phyloP scores from a whole-genome alignment of 30 jellyfish, hydroid and myxozoan genomes.

The Nemopilema nomurai region DNA sequence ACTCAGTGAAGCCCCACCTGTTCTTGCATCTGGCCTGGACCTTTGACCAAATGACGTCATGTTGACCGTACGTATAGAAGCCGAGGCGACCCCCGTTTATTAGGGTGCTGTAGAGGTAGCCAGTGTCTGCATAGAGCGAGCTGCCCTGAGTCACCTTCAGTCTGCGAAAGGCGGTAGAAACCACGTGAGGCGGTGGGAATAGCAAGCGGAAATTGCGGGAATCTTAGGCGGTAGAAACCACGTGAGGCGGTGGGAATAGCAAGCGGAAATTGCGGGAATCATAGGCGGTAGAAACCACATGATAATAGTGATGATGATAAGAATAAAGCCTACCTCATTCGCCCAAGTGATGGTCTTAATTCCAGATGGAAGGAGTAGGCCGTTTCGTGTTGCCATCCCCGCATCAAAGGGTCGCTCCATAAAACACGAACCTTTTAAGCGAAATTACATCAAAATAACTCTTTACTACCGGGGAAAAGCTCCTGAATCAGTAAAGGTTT shows the following conservation, averaged over 20 bases:
- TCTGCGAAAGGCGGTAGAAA: constrained; percentile 14
- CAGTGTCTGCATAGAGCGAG: constrained; percentile 77
- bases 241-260: no score
- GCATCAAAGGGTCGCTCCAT: constrained; percentile 92
- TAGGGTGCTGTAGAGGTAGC: constrained; percentile 72
- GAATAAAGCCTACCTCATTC: constrained; percentile 67
- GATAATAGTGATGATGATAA: no score
- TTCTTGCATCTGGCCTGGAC: constrained; percentile 73
- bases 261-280: no score
- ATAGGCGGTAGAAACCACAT: no score
- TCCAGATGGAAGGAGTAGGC: constrained; percentile 83
- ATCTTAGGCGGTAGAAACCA: no score
- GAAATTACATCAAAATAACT: neutral
- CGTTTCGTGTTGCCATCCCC: constrained; percentile 84
- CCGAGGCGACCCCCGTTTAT: constrained; percentile 95
- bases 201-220: no score
- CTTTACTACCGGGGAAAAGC: no score
- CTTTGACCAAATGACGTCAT: constrained; percentile 78
- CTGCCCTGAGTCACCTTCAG: constrained; percentile 59
- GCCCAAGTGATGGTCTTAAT: constrained; percentile 87
- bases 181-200: no score
- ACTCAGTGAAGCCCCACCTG: constrained; percentile 39
- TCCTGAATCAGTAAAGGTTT: no score
- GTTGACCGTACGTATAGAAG: constrained; percentile 85
- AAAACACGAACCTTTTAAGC: constrained; percentile 76